Conservation (phyloP, 2,888 invertebrate genomes). For the Cremastobaeus sp. region DNA sequence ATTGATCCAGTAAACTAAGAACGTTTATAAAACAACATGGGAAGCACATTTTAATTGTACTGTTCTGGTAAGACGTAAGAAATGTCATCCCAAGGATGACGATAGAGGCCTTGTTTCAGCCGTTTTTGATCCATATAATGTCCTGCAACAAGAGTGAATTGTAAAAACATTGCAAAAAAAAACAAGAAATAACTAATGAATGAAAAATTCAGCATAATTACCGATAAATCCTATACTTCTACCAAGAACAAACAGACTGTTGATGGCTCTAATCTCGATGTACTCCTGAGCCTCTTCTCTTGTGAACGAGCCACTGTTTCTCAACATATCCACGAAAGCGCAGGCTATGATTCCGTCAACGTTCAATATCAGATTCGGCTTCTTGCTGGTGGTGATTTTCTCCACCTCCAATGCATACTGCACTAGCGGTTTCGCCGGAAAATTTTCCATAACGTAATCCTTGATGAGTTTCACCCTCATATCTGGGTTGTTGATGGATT, state of each 20-base stretch:
- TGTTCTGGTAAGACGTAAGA: slow-evolving; percentile 90
- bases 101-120: slow-evolving; percentile 98
- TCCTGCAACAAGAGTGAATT: slow-evolving; percentile 79
- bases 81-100: slow-evolving; percentile 99
- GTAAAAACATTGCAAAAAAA: too few relatives aligned
- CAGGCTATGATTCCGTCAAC: slow-evolving; percentile 99
- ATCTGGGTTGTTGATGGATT: slow-evolving; percentile 98
- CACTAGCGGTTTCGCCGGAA: slow-evolving; percentile 96
- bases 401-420: slow-evolving; percentile 98
- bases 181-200: slow-evolving; percentile 7
- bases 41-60: slow-evolving; percentile 78
- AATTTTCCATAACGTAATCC: slow-evolving; percentile 95
- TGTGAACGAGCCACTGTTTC: slow-evolving; percentile 96
- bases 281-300: slow-evolving; percentile 98
- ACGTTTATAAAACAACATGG: slow-evolving; percentile 11
- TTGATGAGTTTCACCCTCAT: slow-evolving; percentile 98
- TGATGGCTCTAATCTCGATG: slow-evolving; percentile 97
- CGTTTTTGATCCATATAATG: slow-evolving; percentile 99
- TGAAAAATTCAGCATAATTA: slow-evolving; percentile 71
- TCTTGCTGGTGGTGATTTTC: slow-evolving; percentile 99
- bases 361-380: slow-evolving; percentile 99
- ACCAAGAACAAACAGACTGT: slow-evolving; percentile 98
- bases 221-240: slow-evolving; percentile 99
- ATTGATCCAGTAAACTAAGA: slow-evolving; percentile 13
- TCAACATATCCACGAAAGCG: slow-evolving; percentile 96